These are phyloP conservation scores for Melipona beecheii DNA, from an alignment of 2,888 invertebrate species.

Conservation along the genomic window DNA sequence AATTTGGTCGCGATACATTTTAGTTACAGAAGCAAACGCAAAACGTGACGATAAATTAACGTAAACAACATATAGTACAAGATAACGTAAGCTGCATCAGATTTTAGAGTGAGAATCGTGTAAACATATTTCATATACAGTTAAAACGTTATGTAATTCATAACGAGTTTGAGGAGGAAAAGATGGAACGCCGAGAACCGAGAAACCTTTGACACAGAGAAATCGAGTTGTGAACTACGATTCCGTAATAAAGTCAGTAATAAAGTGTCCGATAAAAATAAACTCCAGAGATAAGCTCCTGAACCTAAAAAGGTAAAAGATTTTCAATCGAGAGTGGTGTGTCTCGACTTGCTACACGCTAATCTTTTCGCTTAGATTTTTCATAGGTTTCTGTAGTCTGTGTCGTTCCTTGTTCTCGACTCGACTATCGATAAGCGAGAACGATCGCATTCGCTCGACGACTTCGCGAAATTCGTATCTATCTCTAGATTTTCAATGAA, in stretches of 20 bases:
- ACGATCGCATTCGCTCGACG: not conserved
- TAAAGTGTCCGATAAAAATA: slow-evolving; percentile 63
- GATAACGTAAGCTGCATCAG: too few species aligned
- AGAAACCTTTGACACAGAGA: not conserved
- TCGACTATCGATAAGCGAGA: not conserved
- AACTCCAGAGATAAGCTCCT: slow-evolving; percentile 69
- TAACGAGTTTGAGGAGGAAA: not conserved
- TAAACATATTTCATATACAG: not conserved
- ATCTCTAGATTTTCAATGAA: too few species aligned
- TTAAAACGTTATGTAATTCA: slow-evolving; percentile 3
- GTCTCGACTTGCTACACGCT: slow-evolving; percentile 18
- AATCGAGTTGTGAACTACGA: slow-evolving; percentile 1
- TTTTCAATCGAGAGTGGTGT: slow-evolving; percentile 30
- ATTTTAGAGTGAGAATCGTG: not conserved
- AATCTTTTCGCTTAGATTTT: slow-evolving; percentile 13
- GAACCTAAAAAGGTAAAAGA: slow-evolving; percentile 53
- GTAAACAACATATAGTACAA: too few species aligned
- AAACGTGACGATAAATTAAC: too few species aligned
- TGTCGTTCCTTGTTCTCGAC: not conserved
- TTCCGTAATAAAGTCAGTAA: slow-evolving; percentile 23
- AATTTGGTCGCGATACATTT: too few species aligned
- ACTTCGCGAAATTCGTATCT: not conserved
- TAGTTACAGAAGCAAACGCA: too few species aligned
- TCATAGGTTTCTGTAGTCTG: slow-evolving; percentile 1
- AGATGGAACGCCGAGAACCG: not conserved